These are phyloP conservation scores for Paratrypauchen microcephalus DNA, from an alignment of 2,797 vertebrate species.

Conservation along the genomic window DNA sequence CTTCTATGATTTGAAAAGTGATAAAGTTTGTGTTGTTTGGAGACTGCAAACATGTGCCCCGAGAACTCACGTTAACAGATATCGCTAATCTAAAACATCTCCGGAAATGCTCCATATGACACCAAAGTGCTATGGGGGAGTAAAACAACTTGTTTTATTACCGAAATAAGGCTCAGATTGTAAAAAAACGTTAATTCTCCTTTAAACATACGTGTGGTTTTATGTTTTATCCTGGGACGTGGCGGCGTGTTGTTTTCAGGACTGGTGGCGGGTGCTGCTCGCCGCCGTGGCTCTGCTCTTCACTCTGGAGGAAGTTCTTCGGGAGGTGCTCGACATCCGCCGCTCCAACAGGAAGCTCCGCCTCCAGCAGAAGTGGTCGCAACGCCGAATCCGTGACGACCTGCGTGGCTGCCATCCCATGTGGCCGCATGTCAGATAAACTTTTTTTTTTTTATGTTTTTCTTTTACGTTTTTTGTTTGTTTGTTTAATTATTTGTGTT, in stretches of 20 bases:
- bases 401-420: conserved; percentile 65
- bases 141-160: no score
- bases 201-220: no score
- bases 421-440: conserved; percentile 69
- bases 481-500: neutral
- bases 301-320: conserved; percentile 59
- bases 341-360: conserved; percentile 53
- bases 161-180: no score
- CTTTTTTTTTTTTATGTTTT: neutral
- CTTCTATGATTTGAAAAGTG: no score
- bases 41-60: no score
- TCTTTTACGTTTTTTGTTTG: neutral
- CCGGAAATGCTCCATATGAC: no score
- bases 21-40: no score
- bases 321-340: conserved; percentile 64
- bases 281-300: conserved; percentile 59
- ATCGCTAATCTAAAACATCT: no score
- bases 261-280: conserved; percentile 71
- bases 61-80: no score
- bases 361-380: conserved; percentile 52
- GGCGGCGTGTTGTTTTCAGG: conserved; percentile 53
- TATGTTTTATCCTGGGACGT: no score
- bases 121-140: no score
- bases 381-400: conserved; percentile 55
- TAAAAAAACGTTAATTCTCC: no score